These are phyloP conservation scores for Epizoanthus ramosus DNA, from an alignment of 92 coral and sea anemone genomes.

Conservation along the genomic window DNA sequence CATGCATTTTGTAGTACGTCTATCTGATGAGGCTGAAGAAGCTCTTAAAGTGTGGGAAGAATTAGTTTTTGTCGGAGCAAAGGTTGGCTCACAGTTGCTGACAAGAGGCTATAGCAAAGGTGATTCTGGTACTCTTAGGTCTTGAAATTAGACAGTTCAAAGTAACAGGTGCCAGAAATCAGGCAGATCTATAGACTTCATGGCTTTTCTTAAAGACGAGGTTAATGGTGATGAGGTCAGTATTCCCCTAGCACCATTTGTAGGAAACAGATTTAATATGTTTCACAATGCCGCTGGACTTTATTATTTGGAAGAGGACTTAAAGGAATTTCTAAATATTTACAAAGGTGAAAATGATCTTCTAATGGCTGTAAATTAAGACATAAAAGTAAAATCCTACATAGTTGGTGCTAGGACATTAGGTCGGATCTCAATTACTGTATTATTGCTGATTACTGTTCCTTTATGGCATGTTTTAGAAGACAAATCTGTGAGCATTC, in stretches of 20 bases:
- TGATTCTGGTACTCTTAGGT: slow-evolving; percentile 44
- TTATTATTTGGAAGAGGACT: slow-evolving; percentile 16
- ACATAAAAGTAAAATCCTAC: slow-evolving; percentile 10
- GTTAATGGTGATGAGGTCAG: slow-evolving; percentile 2
- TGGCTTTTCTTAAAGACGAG: slow-evolving; percentile 8
- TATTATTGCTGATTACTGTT: slow-evolving; percentile 11
- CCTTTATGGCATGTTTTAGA: slow-evolving; percentile 32
- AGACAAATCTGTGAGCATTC: slow-evolving; percentile 30
- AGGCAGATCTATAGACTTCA: slow-evolving; percentile 28
- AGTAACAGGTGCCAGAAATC: slow-evolving; percentile 43
- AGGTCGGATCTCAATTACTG: slow-evolving; percentile 23
- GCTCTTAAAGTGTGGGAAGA: too few species aligned
- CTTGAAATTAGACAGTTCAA: slow-evolving; percentile 39
- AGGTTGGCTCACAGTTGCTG: too few species aligned
- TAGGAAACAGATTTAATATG: slow-evolving; percentile 37
- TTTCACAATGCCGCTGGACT: slow-evolving; percentile 35
- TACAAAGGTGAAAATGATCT: slow-evolving; percentile 34
- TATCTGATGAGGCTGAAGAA: too few species aligned
- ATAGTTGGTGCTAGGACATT: slow-evolving; percentile 34
- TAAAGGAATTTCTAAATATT: slow-evolving; percentile 20
- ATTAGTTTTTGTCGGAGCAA: too few species aligned
- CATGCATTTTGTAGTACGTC: too few species aligned
- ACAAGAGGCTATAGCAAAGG: neutral
- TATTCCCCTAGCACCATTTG: slow-evolving; percentile 41
- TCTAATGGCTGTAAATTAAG: slow-evolving; percentile 17